Evolutionary conservation across 2,888 invertebrate genomes (phyloP).

Genomic region (Gisinianus flammeolus): DNA sequence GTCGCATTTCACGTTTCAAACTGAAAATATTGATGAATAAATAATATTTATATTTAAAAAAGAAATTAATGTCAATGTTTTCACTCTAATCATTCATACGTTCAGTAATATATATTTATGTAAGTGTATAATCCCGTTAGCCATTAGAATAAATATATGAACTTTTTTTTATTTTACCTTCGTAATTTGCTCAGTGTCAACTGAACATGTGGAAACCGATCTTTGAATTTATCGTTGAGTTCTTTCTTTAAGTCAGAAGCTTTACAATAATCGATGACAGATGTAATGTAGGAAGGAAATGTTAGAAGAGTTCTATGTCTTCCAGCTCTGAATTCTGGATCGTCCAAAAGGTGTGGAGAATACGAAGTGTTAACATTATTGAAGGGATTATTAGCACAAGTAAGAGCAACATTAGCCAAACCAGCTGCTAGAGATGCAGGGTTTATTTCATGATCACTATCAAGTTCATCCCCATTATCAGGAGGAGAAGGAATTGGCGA

Average conservation of each 20-base stretch:
- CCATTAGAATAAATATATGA: too few species aligned
- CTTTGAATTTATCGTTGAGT: slow-evolving; percentile 93
- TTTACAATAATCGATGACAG: slow-evolving; percentile 94
- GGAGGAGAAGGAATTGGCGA: slow-evolving; percentile 14
- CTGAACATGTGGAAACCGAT: slow-evolving; percentile 93
- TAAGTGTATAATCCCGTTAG: not conserved
- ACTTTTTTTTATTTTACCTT: slow-evolving; percentile 69
- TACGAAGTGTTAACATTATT: slow-evolving; percentile 66
- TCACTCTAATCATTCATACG: not conserved
- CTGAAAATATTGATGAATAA: slow-evolving; percentile 64
- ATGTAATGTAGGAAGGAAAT: slow-evolving; percentile 70
- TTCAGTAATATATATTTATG: not conserved
- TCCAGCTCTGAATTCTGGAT: slow-evolving; percentile 86
- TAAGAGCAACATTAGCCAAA: not conserved
- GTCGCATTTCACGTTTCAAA: slow-evolving; percentile 93
- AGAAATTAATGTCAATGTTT: not conserved
- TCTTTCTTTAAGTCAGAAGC: slow-evolving; percentile 96
- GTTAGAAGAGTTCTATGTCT: slow-evolving; percentile 82
- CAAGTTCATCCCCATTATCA: slow-evolving; percentile 25
- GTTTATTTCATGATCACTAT: not conserved
- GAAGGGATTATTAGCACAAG: not conserved
- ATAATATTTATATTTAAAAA: not conserved
- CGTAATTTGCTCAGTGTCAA: slow-evolving; percentile 93
- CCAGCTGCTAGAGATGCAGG: not conserved
- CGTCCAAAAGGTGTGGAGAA: slow-evolving; percentile 87